Base-by-base conservation (phyloP, 2,113 vertebrate genomes). In the Syrmaticus mikado region DNA sequence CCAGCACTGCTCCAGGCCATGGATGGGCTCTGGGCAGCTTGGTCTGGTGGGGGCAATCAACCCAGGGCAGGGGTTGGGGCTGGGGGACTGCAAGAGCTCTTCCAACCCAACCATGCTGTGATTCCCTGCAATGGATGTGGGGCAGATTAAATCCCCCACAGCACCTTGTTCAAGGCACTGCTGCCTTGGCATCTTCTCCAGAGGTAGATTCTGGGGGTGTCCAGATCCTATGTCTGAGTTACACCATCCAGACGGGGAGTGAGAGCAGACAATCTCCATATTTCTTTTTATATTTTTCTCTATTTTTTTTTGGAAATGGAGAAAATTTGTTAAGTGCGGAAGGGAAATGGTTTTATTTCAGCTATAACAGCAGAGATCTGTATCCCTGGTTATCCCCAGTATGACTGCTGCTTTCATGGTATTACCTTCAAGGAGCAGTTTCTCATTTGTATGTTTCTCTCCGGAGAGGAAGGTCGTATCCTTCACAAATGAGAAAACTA, bases 401-500 rank as follows among this genome's bases (percentile, higher is more conserved):
- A 64, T 50, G 85, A 87, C 60, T 77, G 43, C 48, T 40, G 45
- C 55, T 87, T 91, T 85, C 83, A 45, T 34, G 72, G 48, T 36
- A 82, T 72, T 93, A 46, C 76, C 58, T 87, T 83, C 61, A 55
- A 83, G 81, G 90, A 72, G 77, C 32, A 45, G 71, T 73, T 94
- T 73, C 87, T 94, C 66, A 71, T 87, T 88, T 87, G 80, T 80
- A 19, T 3, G 10, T 90, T 83, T 48, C 72, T 92, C 82, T 81
- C 60, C 38, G 52, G 64, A 68, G 70, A 67, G 74, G 27, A 76
- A 90, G 74, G 81, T 91, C 89, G 72, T 66, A 77, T 68, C 85
- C 90, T 88, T 87, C 68, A 85, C 10, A 32, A 96, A 83, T 46
- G 53, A 64, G 68, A 85, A 94, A 95, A 79, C 68, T 95, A 95